Base-by-base conservation (phyloP, 2,113 vertebrate genomes). In the Podarcis muralis region DNA sequence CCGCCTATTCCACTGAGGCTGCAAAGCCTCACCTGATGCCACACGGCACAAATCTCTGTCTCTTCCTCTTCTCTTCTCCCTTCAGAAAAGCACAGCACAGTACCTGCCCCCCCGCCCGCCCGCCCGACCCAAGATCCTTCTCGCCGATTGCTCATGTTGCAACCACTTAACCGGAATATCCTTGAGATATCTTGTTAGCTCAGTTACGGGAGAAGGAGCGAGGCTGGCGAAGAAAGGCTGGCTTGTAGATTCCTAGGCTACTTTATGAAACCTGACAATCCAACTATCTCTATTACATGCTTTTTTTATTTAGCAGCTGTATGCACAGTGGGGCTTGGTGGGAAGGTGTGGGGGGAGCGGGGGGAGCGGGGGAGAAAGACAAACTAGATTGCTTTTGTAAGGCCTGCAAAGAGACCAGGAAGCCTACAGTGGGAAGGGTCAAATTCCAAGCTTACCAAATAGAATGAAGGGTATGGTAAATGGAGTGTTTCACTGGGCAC, bases 101-200 rank as follows among this genome's bases (percentile, higher is more conserved):
- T 35, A 15, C 9, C 25, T n/a, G n/a, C n/a, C 4, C 1, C 30
- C 69, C 7, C 53, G n/a, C n/a, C n/a, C n/a, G n/a, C 20, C 53
- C 2, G 0, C 0, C 57, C 59, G 25, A 1, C 0, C 1, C 75
- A 16, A 27, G 48, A 69, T 86, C 76, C 59, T 71, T 86, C 40
- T 86, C 65, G 84, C 78, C 30, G 5, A 68, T 57, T 80, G 87
- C 80, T 90, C 81, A 83, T 37, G 79, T 72, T 92, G 89, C 87
- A 93, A 88, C 85, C 87, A 91, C 90, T 86, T 92, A 89, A 77
- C 87, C 92, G 80, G 85, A 87, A 92, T 91, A 92, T 93, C 89
- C 89, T 92, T 92, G 92, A 92, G 75, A 85, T 83, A 83, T 48
- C 91, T 92, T 92, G 89, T 93, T 91, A 88, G 84, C 85, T 86